Evolutionary conservation across 2,113 vertebrate species (phyloP).

Genomic region (Ranitomeya variabilis): DNA sequence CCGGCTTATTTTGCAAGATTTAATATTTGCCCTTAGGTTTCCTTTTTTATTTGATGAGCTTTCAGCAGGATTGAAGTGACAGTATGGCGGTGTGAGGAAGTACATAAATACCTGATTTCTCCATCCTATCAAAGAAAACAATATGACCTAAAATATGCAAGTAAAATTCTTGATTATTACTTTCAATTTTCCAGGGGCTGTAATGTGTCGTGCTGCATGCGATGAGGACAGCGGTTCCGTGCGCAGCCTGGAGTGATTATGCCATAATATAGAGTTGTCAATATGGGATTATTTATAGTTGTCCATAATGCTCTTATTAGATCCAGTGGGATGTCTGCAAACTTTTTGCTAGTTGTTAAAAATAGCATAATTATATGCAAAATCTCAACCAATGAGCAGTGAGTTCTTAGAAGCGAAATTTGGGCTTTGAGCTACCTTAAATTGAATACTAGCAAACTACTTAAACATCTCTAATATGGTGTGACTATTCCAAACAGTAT

Average conservation of each 20-base stretch:
- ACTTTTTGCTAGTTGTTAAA: neutral
- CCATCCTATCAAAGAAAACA: conserved; percentile 23
- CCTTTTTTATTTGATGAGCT: conserved; percentile 20
- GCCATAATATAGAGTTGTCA: neutral
- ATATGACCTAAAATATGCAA: neutral
- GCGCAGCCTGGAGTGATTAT: neutral
- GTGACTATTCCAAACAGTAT: no score
- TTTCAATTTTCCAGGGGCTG: neutral
- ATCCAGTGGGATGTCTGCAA: neutral
- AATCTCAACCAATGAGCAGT: neutral
- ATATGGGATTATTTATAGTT: conserved; percentile 18
- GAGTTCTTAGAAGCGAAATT: neutral
- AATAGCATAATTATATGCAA: neutral
- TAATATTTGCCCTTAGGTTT: conserved; percentile 46
- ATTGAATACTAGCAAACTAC: neutral
- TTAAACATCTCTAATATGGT: neutral
- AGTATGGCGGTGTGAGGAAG: conserved; percentile 12
- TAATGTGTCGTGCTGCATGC: neutral
- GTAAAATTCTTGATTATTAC: conserved; percentile 12
- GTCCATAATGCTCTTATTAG: conserved; percentile 4
- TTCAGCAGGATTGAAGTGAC: conserved; percentile 21
- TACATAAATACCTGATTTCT: conserved; percentile 22
- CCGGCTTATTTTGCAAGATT: conserved; percentile 43
- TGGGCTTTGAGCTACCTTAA: neutral
- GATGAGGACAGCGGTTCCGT: neutral